Conservation (phyloP, 2,113 vertebrate species). For the Phyllostomus discolor region DNA sequence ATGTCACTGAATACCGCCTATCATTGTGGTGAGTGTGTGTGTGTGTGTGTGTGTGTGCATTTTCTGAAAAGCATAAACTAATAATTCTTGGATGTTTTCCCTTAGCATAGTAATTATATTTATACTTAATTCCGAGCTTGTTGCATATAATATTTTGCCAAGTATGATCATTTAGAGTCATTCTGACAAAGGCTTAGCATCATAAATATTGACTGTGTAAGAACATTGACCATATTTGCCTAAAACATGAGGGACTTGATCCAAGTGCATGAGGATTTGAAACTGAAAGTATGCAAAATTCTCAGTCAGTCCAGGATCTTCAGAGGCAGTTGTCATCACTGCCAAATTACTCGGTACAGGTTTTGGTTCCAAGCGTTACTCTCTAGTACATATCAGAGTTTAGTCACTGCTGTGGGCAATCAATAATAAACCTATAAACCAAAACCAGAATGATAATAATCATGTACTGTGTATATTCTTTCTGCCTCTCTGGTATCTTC, state of each 20-base stretch:
- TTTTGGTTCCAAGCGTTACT: neutral
- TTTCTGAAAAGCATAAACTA: conserved; percentile 22
- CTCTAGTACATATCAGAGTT: neutral
- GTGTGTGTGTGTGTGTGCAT: neutral
- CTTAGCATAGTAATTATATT: conserved; percentile 53
- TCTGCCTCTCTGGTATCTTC: neutral
- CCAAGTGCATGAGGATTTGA: conserved; percentile 42
- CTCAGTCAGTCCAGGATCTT: neutral
- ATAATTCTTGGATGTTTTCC: conserved; percentile 23
- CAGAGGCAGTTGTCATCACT: neutral
- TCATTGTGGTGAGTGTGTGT: neutral
- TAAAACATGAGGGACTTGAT: conserved; percentile 58
- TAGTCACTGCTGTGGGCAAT: neutral
- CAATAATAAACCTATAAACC: neutral
- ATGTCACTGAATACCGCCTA: neutral
- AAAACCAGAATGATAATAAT: neutral
- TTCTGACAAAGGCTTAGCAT: conserved; percentile 53
- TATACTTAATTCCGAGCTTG: conserved; percentile 54
- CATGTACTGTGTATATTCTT: neutral
- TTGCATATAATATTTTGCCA: conserved; percentile 58
- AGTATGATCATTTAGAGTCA: conserved; percentile 57
- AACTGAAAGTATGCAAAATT: conserved; percentile 52
- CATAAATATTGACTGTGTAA: conserved; percentile 65
- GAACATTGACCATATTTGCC: conserved; percentile 49
- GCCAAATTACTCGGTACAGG: neutral